Evolutionary conservation across 2,888 invertebrate species (phyloP), one percentile per base, ranked within the genome.

Genomic region (Axea sp.): DNA sequence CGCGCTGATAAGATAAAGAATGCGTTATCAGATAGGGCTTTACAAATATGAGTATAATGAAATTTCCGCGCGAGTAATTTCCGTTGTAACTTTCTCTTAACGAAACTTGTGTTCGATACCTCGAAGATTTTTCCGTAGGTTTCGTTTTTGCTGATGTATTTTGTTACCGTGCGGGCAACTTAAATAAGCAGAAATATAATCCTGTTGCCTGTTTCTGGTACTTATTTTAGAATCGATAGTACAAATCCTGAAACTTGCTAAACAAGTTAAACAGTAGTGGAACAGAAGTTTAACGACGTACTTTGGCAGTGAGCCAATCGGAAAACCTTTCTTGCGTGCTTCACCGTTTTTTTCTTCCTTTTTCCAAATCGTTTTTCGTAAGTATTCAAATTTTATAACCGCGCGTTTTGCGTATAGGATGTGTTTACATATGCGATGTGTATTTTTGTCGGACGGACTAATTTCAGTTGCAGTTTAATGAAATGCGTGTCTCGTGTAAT

Each of bases 251-350:
- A 64, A 64, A 71, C 71, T 71, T 64, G 64, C 57, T 71, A 43
- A 71, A 71, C 71, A 71, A 64, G 62, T 71, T 62, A 55, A 71
- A 64, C 55, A 62, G 71, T 43, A 14, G 49, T 57, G 47, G 35
- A 71, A 62, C 69, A 62, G 45, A 69, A 60, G 69, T 69, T 69
- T 69, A 69, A 69, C 69, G 60, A 69, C 60, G 69, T 39, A 39
- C 51, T 45, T 62, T 69, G 69, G 60, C 60, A 2, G 22, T 15
- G 60, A 53, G 60, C 69, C 69, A 69, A 69, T 69, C 45, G 60
- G 49, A 45, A 60, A 69, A 53, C 45, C 69, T 37, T 53, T 60
- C n/a, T 24, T 41, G 53, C 19, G 14, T 30, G 28, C 5, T 60
- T 69, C 26, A 53, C 45, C 37, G 19, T 57, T 49, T 53, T n/a